Evolutionary conservation across 2,888 invertebrate genomes (phyloP), one percentile per base, ranked within the genome.

Genomic region (Pecten maximus): DNA sequence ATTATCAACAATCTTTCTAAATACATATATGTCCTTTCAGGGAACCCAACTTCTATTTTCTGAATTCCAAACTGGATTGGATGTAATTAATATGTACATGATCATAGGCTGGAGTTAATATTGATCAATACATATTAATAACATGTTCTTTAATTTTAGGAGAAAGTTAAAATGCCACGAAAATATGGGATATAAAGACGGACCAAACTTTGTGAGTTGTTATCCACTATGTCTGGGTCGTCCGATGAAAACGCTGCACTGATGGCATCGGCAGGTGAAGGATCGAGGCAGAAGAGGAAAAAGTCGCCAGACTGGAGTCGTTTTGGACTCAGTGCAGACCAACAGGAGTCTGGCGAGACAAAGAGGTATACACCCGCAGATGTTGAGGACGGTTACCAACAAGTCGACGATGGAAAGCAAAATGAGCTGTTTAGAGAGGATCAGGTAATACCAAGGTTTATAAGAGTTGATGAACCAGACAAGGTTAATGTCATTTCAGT

Each of bases 351-450:
- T 90, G 90, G 94, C 39, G 40, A 87, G 19, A 54, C 40, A 4
- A 54, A 39, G 92, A 91, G 48, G 86, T 92, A 89, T 40, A 91
- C 89, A 0, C 93, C 92, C 10, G 91, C 93, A 16, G 91, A 91
- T 40, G 88, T 40, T 28, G 94, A 93, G 35, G 93, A 93, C n/a
- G 93, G 94, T 87, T 94, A 94, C 92, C 94, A 94, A 88, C 93
- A 94, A 12, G 92, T 93, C 15, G 95, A 95, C 87, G 89, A 93
- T 2, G 95, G 94, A 40, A 95, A 98, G 91, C 98, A 98, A 40
- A 98, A 98, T 97, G 99, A 99, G 97, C 97, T 99, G 91, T 99
- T 98, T 97, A 98, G 98, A 40, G 98, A 98, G 96, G 98, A 98
- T 97, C 98, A 98, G 97, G 99, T 98, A 97, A 96, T 19, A n/a